phyloP scores from a whole-genome alignment of 2,113 vertebrate genomes.

The Melanotaenia duboulayi region DNA sequence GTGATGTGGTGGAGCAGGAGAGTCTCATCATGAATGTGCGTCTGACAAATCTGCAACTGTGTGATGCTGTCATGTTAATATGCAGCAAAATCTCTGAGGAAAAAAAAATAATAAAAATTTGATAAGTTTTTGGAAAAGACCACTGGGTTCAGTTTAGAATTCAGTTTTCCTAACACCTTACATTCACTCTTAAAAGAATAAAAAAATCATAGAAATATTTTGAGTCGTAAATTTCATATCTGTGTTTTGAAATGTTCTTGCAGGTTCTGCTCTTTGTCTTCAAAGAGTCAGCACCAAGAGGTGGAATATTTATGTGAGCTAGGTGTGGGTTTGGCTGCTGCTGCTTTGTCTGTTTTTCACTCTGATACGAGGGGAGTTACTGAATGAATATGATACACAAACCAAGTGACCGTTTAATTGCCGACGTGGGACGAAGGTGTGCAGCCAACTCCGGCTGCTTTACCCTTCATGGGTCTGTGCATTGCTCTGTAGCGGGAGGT shows the following conservation, averaged over 20 bases:
- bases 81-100: too few species aligned
- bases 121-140: too few species aligned
- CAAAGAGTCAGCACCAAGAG: slow-evolving; percentile 27
- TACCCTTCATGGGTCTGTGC: slow-evolving; percentile 32
- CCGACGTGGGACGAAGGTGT: slow-evolving; percentile 23
- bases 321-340: slow-evolving; percentile 37
- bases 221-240: slow-evolving; percentile 38
- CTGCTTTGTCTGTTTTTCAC: slow-evolving; percentile 33
- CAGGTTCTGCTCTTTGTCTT: slow-evolving; percentile 20
- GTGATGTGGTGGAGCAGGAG: too few species aligned
- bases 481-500: slow-evolving; percentile 14
- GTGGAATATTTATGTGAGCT: slow-evolving; percentile 32
- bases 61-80: too few species aligned
- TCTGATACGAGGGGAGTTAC: slow-evolving; percentile 35
- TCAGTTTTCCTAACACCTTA: too few species aligned
- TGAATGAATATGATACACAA: slow-evolving; percentile 33
- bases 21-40: too few species aligned
- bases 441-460: slow-evolving; percentile 47
- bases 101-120: too few species aligned
- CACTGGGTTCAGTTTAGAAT: too few species aligned
- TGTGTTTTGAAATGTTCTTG: slow-evolving; percentile 40
- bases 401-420: slow-evolving; percentile 56
- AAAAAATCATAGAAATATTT: neutral
- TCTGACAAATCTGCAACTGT: too few species aligned
- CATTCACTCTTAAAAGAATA: too few species aligned